phyloP scores from a whole-genome alignment of 2,888 invertebrate genomes.

The Torymus auratus region DNA sequence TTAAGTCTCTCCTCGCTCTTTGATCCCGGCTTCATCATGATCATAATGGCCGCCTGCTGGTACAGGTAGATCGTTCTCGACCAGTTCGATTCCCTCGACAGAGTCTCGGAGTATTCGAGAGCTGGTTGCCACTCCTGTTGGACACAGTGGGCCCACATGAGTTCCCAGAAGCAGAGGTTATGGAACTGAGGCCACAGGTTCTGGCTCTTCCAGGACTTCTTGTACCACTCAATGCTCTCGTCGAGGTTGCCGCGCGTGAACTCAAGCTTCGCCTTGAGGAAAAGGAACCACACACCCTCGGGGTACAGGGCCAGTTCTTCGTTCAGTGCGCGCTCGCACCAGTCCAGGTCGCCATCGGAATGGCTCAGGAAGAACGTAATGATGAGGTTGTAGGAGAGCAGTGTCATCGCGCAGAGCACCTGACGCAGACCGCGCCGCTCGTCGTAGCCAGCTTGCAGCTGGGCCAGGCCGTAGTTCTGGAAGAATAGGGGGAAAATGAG shows the following conservation, averaged over 20 bases:
- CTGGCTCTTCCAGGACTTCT: constrained; percentile 89
- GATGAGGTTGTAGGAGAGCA: constrained; percentile 91
- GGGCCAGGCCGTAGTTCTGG: constrained; percentile 85
- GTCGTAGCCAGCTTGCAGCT: constrained; percentile 85
- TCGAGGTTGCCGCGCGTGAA: constrained; percentile 88
- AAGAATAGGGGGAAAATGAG: constrained; percentile 3
- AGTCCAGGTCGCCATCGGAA: constrained; percentile 86
- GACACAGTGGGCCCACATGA: constrained; percentile 91
- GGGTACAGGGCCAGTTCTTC: constrained; percentile 87
- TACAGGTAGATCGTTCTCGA: constrained; percentile 94
- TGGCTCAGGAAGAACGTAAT: constrained; percentile 90
- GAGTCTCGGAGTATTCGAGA: constrained; percentile 83
- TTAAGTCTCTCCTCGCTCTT: constrained; percentile 78
- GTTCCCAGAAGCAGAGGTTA: constrained; percentile 95
- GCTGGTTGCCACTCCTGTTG: constrained; percentile 88
- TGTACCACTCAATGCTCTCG: constrained; percentile 86
- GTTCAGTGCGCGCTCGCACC: constrained; percentile 86
- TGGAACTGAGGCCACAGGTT: constrained; percentile 93
- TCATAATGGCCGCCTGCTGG: constrained; percentile 89
- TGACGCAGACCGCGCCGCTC: constrained; percentile 87
- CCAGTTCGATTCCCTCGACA: constrained; percentile 91
- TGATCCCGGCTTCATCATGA: constrained; percentile 82
- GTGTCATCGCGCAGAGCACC: constrained; percentile 89
- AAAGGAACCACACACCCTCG: constrained; percentile 93
- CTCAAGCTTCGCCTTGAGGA: constrained; percentile 92